Conservation (phyloP, 2,888 invertebrate genomes). For the Catotricha subobsoleta region DNA sequence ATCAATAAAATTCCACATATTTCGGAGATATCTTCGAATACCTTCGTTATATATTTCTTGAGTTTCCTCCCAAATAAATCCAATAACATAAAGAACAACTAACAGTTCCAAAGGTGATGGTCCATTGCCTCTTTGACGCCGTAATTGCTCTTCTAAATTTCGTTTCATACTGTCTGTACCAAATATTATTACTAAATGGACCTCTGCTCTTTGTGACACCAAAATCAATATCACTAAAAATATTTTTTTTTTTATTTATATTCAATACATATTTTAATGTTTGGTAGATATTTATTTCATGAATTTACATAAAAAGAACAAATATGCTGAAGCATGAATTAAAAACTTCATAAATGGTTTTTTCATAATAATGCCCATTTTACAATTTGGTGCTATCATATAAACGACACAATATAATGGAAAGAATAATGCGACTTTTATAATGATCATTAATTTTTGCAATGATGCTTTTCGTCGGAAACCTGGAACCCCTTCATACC, state of each 20-base stretch:
- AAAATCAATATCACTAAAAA: constrained; percentile 68
- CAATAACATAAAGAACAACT: constrained; percentile 69
- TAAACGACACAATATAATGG: constrained; percentile 76
- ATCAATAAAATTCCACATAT: constrained; percentile 96
- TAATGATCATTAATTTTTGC: constrained; percentile 54
- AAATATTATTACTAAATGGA: constrained; percentile 50
- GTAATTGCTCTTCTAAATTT: constrained; percentile 40
- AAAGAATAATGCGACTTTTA: constrained; percentile 62
- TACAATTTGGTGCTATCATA: constrained; percentile 66
- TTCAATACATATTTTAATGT: constrained; percentile 2
- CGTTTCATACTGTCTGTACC: constrained; percentile 51
- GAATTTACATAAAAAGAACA: constrained; percentile 85
- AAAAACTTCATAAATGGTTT: constrained; percentile 96
- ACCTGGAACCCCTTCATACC: constrained; percentile 92
- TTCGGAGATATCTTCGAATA: constrained; percentile 66
- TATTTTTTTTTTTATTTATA: background rate
- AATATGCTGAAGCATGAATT: constrained; percentile 82
- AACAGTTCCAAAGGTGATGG: constrained; percentile 71
- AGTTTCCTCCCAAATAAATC: constrained; percentile 82
- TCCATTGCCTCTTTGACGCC: constrained; percentile 63
- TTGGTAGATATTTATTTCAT: no score
- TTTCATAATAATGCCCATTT: constrained; percentile 63
- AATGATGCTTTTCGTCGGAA: constrained; percentile 65
- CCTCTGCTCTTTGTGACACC: constrained; percentile 80
- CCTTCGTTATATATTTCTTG: constrained; percentile 80